Base-by-base conservation (phyloP, 1,140 invertebrate species). In the Lepidurus packardi region DNA sequence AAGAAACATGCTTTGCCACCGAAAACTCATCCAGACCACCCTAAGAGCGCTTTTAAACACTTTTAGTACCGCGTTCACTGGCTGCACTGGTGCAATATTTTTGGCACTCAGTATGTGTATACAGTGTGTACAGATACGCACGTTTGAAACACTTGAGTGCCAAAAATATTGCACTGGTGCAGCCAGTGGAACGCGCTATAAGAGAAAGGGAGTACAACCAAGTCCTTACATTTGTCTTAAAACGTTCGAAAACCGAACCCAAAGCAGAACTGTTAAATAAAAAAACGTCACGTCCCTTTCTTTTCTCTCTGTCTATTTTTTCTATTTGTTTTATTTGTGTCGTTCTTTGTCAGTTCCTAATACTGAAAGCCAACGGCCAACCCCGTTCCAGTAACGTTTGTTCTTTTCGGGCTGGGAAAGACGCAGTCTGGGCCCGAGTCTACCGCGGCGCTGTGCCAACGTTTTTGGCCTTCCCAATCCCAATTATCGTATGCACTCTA, bases 381-480 rank as follows among this genome's bases (percentile, higher is more conserved):
- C 53, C 6, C 53, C 53, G 21, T 21, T 65, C 53, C 53, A 65
- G 53, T 65, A 65, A 65, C 53, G 53, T 65, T 65, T 65, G 13
- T 65, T 65, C 53, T 65, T 65, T 65, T 65, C 9, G 53, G 10
- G 53, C 53, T 65, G 21, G n/a, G 53, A 65, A 65, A 65, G 53
- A 65, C 53, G 53, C 53, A 65, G 53, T 65, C 53, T 65, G 53
- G 53, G 13, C 53, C 53, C 53, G 53, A 65, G 53, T 65, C 53
- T 65, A 65, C 16, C 53, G 21, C 53, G 53, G 53, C 53, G 53
- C 53, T 65, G 53, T 65, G 53, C 53, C 53, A 65, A 65, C 16
- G 53, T 65, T 65, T 65, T 65, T 65, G 53, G 53, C 53, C 53
- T 65, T 65, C 53, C 53, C 53, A 65, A 65, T 65, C 53, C 53